Percentiles rank a stretch among this genome's conserved stretches.
phyloP scores from a whole-genome alignment of 2,888 invertebrate species.

The Hydriomena furcata region DNA sequence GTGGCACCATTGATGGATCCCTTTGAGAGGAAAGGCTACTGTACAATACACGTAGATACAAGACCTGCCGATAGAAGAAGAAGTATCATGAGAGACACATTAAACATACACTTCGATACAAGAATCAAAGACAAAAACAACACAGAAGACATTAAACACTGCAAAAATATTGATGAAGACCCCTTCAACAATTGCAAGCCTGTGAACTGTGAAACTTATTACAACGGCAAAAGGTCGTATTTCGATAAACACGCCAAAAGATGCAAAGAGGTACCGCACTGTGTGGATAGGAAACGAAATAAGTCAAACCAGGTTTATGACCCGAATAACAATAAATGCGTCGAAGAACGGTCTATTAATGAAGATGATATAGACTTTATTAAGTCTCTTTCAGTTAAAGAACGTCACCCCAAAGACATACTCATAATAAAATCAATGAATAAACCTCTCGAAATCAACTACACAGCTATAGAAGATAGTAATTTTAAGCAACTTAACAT shows the following conservation, averaged over 20 bases:
- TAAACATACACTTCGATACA: constrained; percentile 65
- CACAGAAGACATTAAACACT: constrained; percentile 40
- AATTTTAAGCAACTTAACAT: not conserved
- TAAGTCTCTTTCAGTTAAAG: constrained; percentile 42
- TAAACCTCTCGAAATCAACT: constrained; percentile 4
- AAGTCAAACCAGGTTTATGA: constrained; percentile 49
- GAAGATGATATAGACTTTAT: constrained; percentile 56
- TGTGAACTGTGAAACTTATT: constrained; percentile 64
- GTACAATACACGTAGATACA: constrained; percentile 58
- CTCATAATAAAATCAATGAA: constrained; percentile 45
- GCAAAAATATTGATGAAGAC: constrained; percentile 58
- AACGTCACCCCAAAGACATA: constrained; percentile 51
- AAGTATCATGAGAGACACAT: constrained; percentile 48
- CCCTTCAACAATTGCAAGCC: constrained; percentile 63
- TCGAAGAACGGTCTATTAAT: constrained; percentile 41
- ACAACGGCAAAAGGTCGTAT: constrained; percentile 59
- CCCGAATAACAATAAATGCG: constrained; percentile 55
- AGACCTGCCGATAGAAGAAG: constrained; percentile 45
- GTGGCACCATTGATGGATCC: constrained; percentile 61
- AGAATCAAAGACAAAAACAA: constrained; percentile 36
- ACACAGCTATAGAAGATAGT: not conserved
- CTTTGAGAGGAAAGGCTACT: constrained; percentile 59
- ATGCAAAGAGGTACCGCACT: constrained; percentile 51
- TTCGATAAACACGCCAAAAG: constrained; percentile 47
- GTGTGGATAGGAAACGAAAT: constrained; percentile 42